Base-by-base conservation (phyloP, 2,888 invertebrate genomes). In the Cerastis leucographa region DNA sequence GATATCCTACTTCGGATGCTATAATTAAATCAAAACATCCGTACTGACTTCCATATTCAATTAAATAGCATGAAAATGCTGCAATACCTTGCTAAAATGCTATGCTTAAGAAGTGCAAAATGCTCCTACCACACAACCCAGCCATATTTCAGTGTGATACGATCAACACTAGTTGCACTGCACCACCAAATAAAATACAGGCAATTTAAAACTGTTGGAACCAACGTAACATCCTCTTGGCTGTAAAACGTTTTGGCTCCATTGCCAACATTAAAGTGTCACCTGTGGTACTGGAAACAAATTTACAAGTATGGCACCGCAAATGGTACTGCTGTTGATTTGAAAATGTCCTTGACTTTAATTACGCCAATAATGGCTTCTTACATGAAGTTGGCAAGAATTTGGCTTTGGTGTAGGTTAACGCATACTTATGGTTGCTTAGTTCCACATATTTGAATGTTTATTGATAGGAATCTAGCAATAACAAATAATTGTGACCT, bases 101-200 rank as follows among this genome's bases (percentile, higher is more conserved):
- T 11, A 35, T 11, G n/a, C 29, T 19, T 17, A n/a, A 46, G 25
- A 12, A 56, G 6, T 49, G 74, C 29, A 54, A 79, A 82, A 46
- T 29, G 9, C 14, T 46, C 4, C 11, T 22, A 40, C 40, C 25
- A 3, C 22, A 59, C 12, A 35, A 62, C n/a, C n/a, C 4, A 49
- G 40, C 56, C 35, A 78, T 29, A 78, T 69, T 74, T 83, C 71
- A 74, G 56, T 29, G 44, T 19, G 71, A 83, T 78, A 86, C n/a
- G n/a, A 83, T 83, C 84, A 62, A 79, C 69, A 84, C 83, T 65
- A 84, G 83, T 84, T 84, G 83, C 83, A 70, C 56, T 86, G 86
- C 83, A 70, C 62, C 62, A 78, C 46, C 80, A 74, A 83, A 83
- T 84, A 86, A 86, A 84, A 66, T 83, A 79, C 61, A 29, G 65